Percentiles rank a stretch among this genome's conserved stretches.
Evolutionary conservation across 2,113 vertebrate genomes (phyloP).

Genomic region (Paramormyrops kingsleyae): DNA sequence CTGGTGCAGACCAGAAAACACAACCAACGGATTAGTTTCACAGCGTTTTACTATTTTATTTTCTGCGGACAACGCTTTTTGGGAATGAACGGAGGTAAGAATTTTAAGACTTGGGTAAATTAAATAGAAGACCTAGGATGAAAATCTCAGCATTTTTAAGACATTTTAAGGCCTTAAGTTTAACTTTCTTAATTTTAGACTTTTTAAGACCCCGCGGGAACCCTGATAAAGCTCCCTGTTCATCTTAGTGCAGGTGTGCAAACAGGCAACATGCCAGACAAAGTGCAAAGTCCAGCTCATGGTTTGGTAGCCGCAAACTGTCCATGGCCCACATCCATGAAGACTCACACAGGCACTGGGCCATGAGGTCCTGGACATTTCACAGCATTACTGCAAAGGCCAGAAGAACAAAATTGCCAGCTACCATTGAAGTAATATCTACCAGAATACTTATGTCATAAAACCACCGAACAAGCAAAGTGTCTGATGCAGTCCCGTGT

Average conservation of each 20-base stretch:
- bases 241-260: constrained; percentile 50
- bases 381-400: neutral
- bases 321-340: neutral
- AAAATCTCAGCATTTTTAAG: too few relatives aligned
- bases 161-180: too few relatives aligned
- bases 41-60: too few relatives aligned
- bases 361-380: neutral
- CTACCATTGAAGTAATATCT: neutral
- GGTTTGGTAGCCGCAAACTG: neutral
- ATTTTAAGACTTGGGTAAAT: too few relatives aligned
- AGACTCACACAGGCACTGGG: neutral
- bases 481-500: neutral
- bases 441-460: neutral
- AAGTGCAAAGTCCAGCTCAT: constrained; percentile 53
- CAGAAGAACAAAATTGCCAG: neutral
- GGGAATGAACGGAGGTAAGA: too few relatives aligned
- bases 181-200: too few relatives aligned
- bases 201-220: too few relatives aligned
- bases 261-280: constrained; percentile 52
- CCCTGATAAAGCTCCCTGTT: neutral
- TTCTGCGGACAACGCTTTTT: too few relatives aligned
- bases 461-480: neutral
- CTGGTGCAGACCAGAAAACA: too few relatives aligned
- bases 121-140: too few relatives aligned
- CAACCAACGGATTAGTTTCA: too few relatives aligned